Percentiles rank a stretch among this genome's conserved stretches.
Conservation (phyloP, 1,140 invertebrate genomes). For the Drosophila athabasca region DNA sequence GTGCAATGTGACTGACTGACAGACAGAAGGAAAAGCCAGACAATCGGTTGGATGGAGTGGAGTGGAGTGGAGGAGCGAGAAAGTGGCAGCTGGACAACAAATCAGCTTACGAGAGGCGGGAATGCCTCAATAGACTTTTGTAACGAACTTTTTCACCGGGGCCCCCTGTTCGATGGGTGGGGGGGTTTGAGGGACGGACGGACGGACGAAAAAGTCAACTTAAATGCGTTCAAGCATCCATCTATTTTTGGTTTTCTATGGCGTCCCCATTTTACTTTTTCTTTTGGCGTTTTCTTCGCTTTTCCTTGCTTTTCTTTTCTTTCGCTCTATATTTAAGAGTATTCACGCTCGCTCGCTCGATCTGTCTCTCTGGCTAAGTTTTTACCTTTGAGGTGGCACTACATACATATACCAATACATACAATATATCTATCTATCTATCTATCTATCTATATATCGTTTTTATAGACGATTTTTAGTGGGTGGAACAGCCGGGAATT, state of each 20-base stretch:
- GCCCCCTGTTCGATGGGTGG: no score
- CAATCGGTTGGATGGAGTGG: neutral
- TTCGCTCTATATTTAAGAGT: slow-evolving; percentile 7
- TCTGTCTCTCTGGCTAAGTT: slow-evolving; percentile 49
- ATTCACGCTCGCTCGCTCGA: neutral
- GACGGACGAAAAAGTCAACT: slow-evolving; percentile 51
- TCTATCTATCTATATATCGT: slow-evolving; percentile 8
- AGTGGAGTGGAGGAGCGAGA: slow-evolving; percentile 2
- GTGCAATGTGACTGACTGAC: slow-evolving; percentile 53
- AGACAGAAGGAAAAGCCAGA: slow-evolving; percentile 6
- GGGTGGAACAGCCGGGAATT: slow-evolving; percentile 31
- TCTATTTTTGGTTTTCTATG: slow-evolving; percentile 75
- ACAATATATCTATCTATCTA: slow-evolving; percentile 8
- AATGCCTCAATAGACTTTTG: slow-evolving; percentile 62
- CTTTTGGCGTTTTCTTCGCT: neutral
- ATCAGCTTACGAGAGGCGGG: slow-evolving; percentile 45
- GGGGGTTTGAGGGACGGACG: no score
- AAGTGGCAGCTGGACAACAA: slow-evolving; percentile 47
- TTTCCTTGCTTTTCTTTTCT: neutral
- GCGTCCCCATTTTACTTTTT: slow-evolving; percentile 71
- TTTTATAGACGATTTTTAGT: slow-evolving; percentile 36
- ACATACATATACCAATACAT: slow-evolving; percentile 32
- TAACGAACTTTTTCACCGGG: slow-evolving; percentile 40
- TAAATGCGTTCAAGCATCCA: slow-evolving; percentile 40
- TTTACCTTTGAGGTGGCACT: slow-evolving; percentile 76